phyloP scores from a whole-genome alignment of 1,140 invertebrate species.

The Scaptomyza graminum region DNA sequence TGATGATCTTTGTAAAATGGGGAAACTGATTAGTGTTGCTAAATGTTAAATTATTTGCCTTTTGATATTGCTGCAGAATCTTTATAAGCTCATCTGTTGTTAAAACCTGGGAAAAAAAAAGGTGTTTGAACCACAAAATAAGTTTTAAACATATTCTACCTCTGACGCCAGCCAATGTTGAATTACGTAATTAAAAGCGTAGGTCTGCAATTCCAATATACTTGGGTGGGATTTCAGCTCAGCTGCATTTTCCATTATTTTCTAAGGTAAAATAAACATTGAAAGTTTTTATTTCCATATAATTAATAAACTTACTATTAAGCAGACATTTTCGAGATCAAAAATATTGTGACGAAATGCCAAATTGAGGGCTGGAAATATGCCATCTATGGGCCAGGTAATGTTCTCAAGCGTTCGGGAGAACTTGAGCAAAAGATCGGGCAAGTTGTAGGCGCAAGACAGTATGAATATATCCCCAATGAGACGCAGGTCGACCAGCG shows the following conservation, averaged over 20 bases:
- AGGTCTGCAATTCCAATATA: constrained; percentile 45
- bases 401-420: constrained; percentile 14
- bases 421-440: constrained; percentile 45
- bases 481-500: constrained; percentile 2
- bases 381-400: constrained; percentile 39
- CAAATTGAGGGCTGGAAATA: constrained; percentile 56
- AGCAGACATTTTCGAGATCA: constrained; percentile 42
- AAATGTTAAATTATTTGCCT: constrained; percentile 39
- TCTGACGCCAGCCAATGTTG: constrained; percentile 43
- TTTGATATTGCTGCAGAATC: constrained; percentile 48
- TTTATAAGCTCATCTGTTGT: constrained; percentile 19
- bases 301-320: constrained; percentile 28
- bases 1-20: constrained; percentile 52
- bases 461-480: constrained; percentile 53
- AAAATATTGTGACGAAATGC: constrained; percentile 54
- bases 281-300: too few relatives aligned
- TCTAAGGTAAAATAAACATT: constrained; percentile 22
- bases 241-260: constrained; percentile 38
- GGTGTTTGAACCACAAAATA: background rate
- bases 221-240: constrained; percentile 13
- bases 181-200: constrained; percentile 53
- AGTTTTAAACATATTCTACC: background rate
- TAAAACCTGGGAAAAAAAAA: constrained; percentile 9
- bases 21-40: constrained; percentile 39
- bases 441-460: constrained; percentile 52